Evolutionary conservation across 2,797 vertebrate genomes (phyloP), one percentile per base, ranked within the genome.

Genomic region (Sebastes hopkinsi): DNA sequence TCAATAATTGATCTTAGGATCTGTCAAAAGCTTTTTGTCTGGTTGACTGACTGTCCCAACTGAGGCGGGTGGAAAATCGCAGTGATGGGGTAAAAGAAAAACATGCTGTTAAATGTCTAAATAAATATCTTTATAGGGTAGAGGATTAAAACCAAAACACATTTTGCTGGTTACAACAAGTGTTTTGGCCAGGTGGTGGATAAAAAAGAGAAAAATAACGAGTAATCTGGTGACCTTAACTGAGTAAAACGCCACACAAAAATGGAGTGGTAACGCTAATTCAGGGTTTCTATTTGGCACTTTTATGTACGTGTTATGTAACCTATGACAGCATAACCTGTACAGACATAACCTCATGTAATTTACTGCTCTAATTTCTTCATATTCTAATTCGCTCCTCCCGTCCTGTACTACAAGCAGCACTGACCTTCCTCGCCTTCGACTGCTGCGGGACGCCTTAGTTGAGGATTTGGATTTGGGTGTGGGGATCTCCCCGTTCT

Each of bases 401-500:
- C 25, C 7, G 29, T n/a, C 5, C 20, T 23, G 8, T 3, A 22
- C 72, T 8, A n/a, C 1, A 9, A 22, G 27, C 13, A 80, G 0
- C 59, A 75, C 92, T 95, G 75, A 99, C 98, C 97, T 97, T 87
- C 95, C 97, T 86, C 97, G 95, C 80, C 97, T 96, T 6, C 96
- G 96, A 54, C 94, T 76, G 3, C 92, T 94, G 90, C 97, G 97
- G 60, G 97, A 95, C 4, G 94, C 95, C 92, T 97, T 99, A 76
- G 96, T 97, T 75, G 97, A 95, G 68, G 96, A 84, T 93, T 97
- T 98, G 74, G 95, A 96, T 84, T 96, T 96, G 55, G 97, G 97
- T 38, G 96, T 97, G 22, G 97, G 96, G 74, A 97, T 92, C 36
- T 99, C 98, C 46, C 97, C 96, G 0, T 97, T 98, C 87, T 98